Conservation (phyloP, 2,113 vertebrate genomes). For the Caracal caracal region DNA sequence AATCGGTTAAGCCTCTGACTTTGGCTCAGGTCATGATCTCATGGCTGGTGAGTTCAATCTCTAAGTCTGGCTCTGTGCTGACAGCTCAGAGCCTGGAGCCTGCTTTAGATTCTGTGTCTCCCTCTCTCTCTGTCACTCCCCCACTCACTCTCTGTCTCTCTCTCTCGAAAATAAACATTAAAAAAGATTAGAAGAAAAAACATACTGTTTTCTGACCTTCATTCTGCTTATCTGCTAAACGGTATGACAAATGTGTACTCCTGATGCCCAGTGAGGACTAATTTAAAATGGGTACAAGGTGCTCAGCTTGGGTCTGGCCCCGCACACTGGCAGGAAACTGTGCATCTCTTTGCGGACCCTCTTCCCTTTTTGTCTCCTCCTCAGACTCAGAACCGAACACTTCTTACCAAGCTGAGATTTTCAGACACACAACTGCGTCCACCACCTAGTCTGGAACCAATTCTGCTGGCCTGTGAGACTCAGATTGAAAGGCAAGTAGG, state of each 20-base stretch:
- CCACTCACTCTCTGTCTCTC: too few species aligned
- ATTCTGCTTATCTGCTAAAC: background rate
- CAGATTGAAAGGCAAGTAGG: background rate
- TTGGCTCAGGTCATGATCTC: too few species aligned
- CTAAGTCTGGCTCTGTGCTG: too few species aligned
- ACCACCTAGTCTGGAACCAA: rapidly evolving
- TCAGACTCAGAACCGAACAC: background rate
- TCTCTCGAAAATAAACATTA: too few species aligned
- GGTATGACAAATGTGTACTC: too few species aligned
- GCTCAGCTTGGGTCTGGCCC: background rate
- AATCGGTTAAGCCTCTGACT: too few species aligned
- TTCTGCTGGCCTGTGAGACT: background rate
- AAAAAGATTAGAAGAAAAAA: background rate
- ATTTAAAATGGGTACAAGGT: background rate
- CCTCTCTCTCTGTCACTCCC: too few species aligned
- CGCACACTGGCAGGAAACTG: background rate
- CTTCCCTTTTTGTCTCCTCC: background rate
- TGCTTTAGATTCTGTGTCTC: too few species aligned
- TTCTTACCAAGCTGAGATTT: background rate
- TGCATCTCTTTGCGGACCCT: background rate
- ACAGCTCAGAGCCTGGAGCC: too few species aligned
- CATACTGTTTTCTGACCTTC: background rate
- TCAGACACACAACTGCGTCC: background rate
- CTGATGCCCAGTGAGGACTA: background rate
- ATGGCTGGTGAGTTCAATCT: too few species aligned